Conservation (phyloP, 2,797 vertebrate genomes). For the Philypnodon macrostomus region DNA sequence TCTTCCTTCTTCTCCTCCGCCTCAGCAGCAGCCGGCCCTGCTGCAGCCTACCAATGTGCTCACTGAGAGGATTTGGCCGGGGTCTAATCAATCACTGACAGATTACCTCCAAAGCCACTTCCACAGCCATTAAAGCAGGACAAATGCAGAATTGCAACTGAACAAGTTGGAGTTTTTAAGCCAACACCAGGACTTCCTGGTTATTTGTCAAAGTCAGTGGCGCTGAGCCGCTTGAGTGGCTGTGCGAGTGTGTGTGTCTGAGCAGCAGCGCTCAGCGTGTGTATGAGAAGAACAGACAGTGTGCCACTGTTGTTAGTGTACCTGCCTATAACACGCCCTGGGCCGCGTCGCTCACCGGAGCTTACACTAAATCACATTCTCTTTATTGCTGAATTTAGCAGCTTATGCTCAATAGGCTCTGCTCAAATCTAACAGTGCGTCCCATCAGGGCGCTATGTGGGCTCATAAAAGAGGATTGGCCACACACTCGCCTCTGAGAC, state of each 20-base stretch:
- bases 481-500: constrained; percentile 74
- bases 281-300: constrained; percentile 54
- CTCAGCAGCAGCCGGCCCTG: constrained; percentile 70
- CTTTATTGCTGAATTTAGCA: constrained; percentile 99
- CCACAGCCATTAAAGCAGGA: constrained; percentile 98
- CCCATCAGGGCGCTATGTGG: constrained; percentile 93
- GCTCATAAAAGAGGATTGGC: constrained; percentile 89
- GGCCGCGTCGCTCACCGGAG: constrained; percentile 90
- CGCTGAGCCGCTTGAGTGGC: constrained; percentile 91
- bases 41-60: constrained; percentile 76
- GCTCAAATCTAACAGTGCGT: constrained; percentile 88
- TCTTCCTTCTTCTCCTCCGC: constrained; percentile 14
- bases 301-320: constrained; percentile 61
- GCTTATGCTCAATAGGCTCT: constrained; percentile 94
- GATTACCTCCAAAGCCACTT: constrained; percentile 99
- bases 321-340: constrained; percentile 59
- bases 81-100: constrained; percentile 99
- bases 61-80: constrained; percentile 76
- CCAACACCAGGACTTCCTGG: constrained; percentile 97
- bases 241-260: constrained; percentile 66
- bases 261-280: constrained; percentile 68
- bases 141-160: constrained; percentile 99
- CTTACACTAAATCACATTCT: constrained; percentile 97
- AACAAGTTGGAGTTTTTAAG: constrained; percentile 99
- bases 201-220: constrained; percentile 99